These are phyloP conservation scores for Isoperla grammatica DNA, from an alignment of 2,888 invertebrate species.

Conservation along the genomic window DNA sequence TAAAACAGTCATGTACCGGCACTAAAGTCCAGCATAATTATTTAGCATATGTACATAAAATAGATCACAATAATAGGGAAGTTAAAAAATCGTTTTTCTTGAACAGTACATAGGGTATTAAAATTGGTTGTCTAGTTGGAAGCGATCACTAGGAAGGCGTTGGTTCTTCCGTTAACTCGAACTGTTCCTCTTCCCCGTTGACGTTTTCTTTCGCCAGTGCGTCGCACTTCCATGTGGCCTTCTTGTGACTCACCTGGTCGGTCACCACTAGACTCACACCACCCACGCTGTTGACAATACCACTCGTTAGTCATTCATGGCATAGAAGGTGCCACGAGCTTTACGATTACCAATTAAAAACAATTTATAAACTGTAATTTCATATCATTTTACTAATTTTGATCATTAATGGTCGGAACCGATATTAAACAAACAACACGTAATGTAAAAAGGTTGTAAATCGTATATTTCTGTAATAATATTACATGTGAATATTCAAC, in stretches of 20 bases:
- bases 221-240: slow-evolving; percentile 21
- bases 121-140: background rate
- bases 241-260: slow-evolving; percentile 23
- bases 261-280: slow-evolving; percentile 19
- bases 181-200: background rate
- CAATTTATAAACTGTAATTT: too few species aligned
- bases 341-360: too few species aligned
- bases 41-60: background rate
- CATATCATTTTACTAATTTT: too few species aligned
- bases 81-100: background rate
- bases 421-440: background rate
- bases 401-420: background rate
- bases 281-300: slow-evolving; percentile 16
- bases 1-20: too few species aligned
- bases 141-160: background rate
- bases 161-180: background rate
- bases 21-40: background rate
- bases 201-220: background rate
- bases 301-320: background rate
- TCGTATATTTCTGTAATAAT: background rate
- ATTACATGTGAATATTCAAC: too few species aligned
- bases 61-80: background rate
- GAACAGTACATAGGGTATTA: background rate
- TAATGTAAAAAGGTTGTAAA: background rate
- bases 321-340: too few species aligned